Base-by-base conservation (phyloP, 1,140 invertebrate genomes). In the Apolygus lucorum region DNA sequence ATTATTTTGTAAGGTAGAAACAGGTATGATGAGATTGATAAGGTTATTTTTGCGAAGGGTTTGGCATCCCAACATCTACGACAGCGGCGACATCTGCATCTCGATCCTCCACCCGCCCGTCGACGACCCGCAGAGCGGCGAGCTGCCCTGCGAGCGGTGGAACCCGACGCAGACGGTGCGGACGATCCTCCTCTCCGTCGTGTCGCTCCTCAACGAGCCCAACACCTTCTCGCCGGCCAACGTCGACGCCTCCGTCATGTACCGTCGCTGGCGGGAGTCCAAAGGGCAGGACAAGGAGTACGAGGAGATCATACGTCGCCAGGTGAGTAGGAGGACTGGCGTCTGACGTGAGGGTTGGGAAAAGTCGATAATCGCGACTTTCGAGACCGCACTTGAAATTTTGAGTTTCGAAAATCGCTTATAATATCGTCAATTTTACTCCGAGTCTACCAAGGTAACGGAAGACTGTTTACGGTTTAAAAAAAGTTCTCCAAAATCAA, bases 61-160 rank as follows among this genome's bases (percentile, higher is more conserved):
- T 75, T 99, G 95, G 95, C 96, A 99, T 85, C 96, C 96, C 74
- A 99, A 99, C 84, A 95, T 99, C 11, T 99, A 99, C 83, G 95
- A 98, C 91, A 98, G 97, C 81, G 97, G 97, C 27, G 96, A 99
- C 79, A 84, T 99, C 26, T 99, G 97, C 82, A 99, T 99, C 82
- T 98, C 95, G 72, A 99, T 99, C 78, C 84, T 99, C 59, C 97
- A 99, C 81, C 95, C 97, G 65, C 96, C 97, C 26, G 88, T 98
- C 63, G 96, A 99, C 81, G 96, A 99, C 82, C 96, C 96, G 52
- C 96, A 98, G 77, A 96, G 92, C 75, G 96, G 96, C 2, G 97
- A 99, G 80, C 80, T 98, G 74, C 94, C 96, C 0, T 98, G 94
- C 81, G 96, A 99, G 82, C 89, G 96, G 79, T 99, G 97, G 96